These are phyloP conservation scores for Drosophila limbata DNA, from an alignment of 2,888 invertebrate species.

Conservation along the genomic window DNA sequence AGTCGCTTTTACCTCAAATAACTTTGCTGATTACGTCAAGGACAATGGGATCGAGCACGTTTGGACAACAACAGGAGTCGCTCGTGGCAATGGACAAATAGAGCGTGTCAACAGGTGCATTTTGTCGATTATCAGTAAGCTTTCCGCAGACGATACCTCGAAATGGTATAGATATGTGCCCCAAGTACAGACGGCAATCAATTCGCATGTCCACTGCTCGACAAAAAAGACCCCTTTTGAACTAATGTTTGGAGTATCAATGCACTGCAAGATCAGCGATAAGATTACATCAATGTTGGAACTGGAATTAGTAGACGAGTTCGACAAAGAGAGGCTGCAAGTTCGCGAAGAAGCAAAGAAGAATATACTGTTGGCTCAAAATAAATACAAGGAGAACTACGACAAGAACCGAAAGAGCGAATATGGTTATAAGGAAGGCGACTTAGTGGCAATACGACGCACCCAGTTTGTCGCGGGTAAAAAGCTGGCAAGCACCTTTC, in stretches of 20 bases:
- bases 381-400: not conserved
- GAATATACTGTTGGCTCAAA: not conserved
- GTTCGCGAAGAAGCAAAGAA: not conserved
- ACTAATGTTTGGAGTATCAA: too few species aligned
- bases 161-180: too few species aligned
- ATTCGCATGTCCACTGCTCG: too few species aligned
- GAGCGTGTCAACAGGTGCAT: not conserved
- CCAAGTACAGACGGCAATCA: too few species aligned
- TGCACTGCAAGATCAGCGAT: too few species aligned
- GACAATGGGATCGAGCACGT: not conserved
- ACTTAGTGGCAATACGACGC: not conserved
- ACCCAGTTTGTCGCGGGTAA: not conserved
- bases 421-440: not conserved
- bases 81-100: not conserved
- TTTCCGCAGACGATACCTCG: too few species aligned
- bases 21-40: not conserved
- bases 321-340: not conserved
- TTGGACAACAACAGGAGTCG: not conserved
- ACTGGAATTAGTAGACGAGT: too few species aligned
- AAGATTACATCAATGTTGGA: too few species aligned
- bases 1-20: not conserved
- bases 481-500: not conserved
- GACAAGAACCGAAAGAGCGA: not conserved
- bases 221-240: too few species aligned
- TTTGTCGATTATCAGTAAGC: not conserved